phyloP scores from a whole-genome alignment of 1,140 invertebrate species.

The Hyles vespertilio region DNA sequence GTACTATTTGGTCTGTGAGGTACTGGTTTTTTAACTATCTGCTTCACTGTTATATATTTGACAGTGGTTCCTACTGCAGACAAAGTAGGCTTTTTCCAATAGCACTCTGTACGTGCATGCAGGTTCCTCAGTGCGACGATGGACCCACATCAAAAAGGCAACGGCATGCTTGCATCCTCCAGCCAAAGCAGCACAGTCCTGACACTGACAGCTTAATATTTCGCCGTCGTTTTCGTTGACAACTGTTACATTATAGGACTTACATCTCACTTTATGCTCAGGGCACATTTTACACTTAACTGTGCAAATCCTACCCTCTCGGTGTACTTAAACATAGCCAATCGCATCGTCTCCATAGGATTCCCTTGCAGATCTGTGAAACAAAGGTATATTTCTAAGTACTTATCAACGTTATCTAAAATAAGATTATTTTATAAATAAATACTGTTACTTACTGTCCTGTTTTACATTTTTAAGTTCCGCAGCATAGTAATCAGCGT shows the following conservation, averaged over 20 bases:
- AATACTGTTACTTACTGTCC: no score
- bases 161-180: constrained; percentile 29
- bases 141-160: constrained; percentile 56
- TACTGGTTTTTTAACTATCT: no score
- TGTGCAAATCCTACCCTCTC: constrained; percentile 18
- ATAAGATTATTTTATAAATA: no score
- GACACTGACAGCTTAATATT: neutral
- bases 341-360: constrained; percentile 22
- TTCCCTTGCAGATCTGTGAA: constrained; percentile 19
- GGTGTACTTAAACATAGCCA: constrained; percentile 17
- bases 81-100: no score
- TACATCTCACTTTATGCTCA: constrained; percentile 27
- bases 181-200: constrained; percentile 24
- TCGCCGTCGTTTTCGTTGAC: constrained; percentile 10
- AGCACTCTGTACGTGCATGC: no score
- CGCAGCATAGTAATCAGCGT: no score
- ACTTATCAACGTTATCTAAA: no score
- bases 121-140: constrained; percentile 27
- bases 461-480: no score
- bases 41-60: no score
- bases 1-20: no score
- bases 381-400: no score
- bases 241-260: constrained; percentile 15
- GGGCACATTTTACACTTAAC: constrained; percentile 27
- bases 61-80: no score